Conservation (phyloP, 2,888 invertebrate genomes). For the Caenorhabditis doughertyi region DNA sequence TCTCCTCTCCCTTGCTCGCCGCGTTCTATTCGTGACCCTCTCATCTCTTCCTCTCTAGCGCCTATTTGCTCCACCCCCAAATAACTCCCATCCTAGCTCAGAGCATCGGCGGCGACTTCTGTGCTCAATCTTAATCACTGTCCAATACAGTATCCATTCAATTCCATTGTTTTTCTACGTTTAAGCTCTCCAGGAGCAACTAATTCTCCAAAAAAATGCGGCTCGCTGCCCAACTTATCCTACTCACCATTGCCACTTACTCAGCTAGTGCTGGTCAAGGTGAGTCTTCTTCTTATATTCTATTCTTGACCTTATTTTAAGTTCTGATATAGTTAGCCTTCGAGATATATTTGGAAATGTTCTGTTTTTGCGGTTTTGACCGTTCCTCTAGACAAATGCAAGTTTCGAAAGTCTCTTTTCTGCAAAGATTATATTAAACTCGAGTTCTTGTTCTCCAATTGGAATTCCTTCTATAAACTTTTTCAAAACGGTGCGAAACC, state of each 20-base stretch:
- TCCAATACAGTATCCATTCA: slow-evolving; percentile 34
- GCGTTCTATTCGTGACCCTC: slow-evolving; percentile 60
- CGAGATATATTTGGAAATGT: no score
- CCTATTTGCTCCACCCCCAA: slow-evolving; percentile 59
- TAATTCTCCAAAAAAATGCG: slow-evolving; percentile 31
- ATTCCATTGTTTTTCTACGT: slow-evolving; percentile 32
- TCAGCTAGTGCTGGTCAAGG: slow-evolving; percentile 55
- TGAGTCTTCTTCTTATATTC: slow-evolving; percentile 21
- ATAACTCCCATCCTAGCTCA: slow-evolving; percentile 50
- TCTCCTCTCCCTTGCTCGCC: slow-evolving; percentile 40
- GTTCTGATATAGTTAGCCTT: background rate
- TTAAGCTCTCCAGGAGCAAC: slow-evolving; percentile 22
- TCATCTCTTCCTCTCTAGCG: slow-evolving; percentile 55
- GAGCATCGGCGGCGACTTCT: slow-evolving; percentile 57
- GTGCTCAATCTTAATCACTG: slow-evolving; percentile 60
- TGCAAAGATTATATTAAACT: no score
- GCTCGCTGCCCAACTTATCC: slow-evolving; percentile 52
- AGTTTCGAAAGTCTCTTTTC: no score
- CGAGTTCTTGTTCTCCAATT: no score
- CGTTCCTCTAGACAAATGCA: no score
- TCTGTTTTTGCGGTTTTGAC: no score
- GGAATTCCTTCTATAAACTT: no score
- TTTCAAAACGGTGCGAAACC: no score
- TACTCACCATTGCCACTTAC: slow-evolving; percentile 44
- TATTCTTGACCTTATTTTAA: background rate